Evolutionary conservation across 1,140 invertebrate genomes (phyloP), one percentile per base, ranked within the genome.

Genomic region (Bombyx mandarina): DNA sequence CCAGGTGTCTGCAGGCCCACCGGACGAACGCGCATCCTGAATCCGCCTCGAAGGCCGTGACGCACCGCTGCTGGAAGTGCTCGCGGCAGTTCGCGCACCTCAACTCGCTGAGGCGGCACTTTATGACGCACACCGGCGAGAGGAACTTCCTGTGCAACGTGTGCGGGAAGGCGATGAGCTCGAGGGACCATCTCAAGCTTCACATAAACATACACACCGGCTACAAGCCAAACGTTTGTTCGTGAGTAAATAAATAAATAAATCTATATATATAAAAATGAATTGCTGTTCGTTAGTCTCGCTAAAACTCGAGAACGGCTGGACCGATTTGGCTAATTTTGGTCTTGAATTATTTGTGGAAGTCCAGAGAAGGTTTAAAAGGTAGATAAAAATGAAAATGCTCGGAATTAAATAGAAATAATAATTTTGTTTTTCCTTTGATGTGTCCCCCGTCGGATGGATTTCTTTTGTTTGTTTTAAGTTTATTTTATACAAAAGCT

Each of bases 101-200:
- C 58, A 89, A 89, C 71, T 87, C 81, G 57, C 83, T 92, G 54
- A 87, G 90, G n/a, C 79, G 90, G 0, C 91, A 93, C 77, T 88
- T 90, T 62, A 88, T 90, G 61, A 68, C 77, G 63, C 92, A 93
- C 77, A 89, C 90, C 43, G 92, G 91, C 1, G 90, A 90, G 45
- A 89, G 90, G 57, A 87, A 90, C 44, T 90, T 90, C 73, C 79
- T 91, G 0, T 94, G 93, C 79, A 91, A 92, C 66, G 91, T 94
- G 43, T 96, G 95, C 79, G 92, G 92, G 10, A 96, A 97, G 86
- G 91, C 93, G 56, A 91, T 97, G 47, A 91, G 91, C 22, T 91
- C 89, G 47, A 89, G 90, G 4, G 92, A 93, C 56, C 92, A 93
- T 60, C 82, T 94, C 52, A 93, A 93, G 74, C 92, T 93, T 69